Base-by-base conservation (phyloP, 2,888 invertebrate species). In the Kryphioiulus occultus region DNA sequence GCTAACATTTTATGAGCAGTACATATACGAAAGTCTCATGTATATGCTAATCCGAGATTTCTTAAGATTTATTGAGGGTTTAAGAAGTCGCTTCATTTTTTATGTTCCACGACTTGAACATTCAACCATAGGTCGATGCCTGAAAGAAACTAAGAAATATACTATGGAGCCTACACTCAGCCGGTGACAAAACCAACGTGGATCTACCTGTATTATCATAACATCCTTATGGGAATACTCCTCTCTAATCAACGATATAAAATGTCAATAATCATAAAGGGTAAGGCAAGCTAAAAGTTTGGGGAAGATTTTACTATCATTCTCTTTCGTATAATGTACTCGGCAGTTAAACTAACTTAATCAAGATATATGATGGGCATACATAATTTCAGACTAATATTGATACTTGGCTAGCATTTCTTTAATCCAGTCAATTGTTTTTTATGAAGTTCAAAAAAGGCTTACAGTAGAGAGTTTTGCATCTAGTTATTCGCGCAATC, bases 381-480 rank as follows among this genome's bases (percentile, higher is more conserved):
- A 59, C 59, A 59, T 59, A 59, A 59, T 59, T 59, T 59, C n/a
- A 59, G n/a, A n/a, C 22, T 59, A 59, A 59, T 59, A 59, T n/a
- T 59, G 35, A 35, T 35, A 7, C 35, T 35, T 59, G n/a, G 9
- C 59, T 59, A 7, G 4, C n/a, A 5, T 59, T 35, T n/a, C 4
- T 22, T 59, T 59, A 59, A 59, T 59, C 9, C 59, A 22, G 59
- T 9, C 0, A 59, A n/a, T 59, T 2, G 47, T 17, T 59, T 59
- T 59, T n/a, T 4, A 10, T 22, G 59, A 7, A 59, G n/a, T 59
- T 59, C 22, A 22, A 19, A 22, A 59, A 59, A 59, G 4, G 9
- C 59, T 9, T 59, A 53, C 53, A 19, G 19, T 19, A 17, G 59
- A 7, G 7, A 9, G 19, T n/a, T 22, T 59, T 59, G 59, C 22